Evolutionary conservation across 2,888 invertebrate species (phyloP), one percentile per base, ranked within the genome.

Genomic region (Therioaphis trifolii): DNA sequence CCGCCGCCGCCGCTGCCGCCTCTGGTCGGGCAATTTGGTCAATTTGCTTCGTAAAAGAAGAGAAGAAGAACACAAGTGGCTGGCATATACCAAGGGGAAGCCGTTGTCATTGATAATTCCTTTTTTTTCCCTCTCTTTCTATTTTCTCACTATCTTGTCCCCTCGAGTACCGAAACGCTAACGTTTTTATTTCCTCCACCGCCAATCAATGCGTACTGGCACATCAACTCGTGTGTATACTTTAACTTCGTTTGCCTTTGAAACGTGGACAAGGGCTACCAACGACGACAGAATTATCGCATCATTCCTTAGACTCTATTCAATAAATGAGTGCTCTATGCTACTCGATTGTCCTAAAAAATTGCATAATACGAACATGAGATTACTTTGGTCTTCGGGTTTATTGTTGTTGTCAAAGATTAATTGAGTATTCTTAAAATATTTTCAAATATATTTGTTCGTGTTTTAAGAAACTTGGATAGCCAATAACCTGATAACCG

Each of bases 141-240:
- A 72, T 58, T 55, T 80, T 63, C 85, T 82, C 85, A 86, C 84
- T 85, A 72, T 61, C 46, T 74, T 49, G 55, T 49, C 78, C 82
- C 82, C 68, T 79, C 61, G 82, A 29, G 63, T 69, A 69, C 43
- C 15, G 68, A 72, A 68, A 77, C 78, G 35, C 74, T 71, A 82
- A 72, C 85, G 78, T 85, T 82, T 85, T 84, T 85, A 84, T 85
- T 78, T 77, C 84, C 84, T 80, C 85, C 85, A 21, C 72, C 82
- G 82, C 72, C 82, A 82, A 82, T 82, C 82, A 82, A 78, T 52
- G 77, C 35, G 52, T 21, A 43, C 63, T 27, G 43, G 46, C 7
- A 18, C 63, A 18, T 24, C 61, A 4, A 12, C 63, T 15, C 12
- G 5, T 35, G 14, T 63, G 27, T 61, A 29, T 7, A 15, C 12